Conservation (phyloP, 1,140 invertebrate species). For the Leptestheria dahalacensis region DNA sequence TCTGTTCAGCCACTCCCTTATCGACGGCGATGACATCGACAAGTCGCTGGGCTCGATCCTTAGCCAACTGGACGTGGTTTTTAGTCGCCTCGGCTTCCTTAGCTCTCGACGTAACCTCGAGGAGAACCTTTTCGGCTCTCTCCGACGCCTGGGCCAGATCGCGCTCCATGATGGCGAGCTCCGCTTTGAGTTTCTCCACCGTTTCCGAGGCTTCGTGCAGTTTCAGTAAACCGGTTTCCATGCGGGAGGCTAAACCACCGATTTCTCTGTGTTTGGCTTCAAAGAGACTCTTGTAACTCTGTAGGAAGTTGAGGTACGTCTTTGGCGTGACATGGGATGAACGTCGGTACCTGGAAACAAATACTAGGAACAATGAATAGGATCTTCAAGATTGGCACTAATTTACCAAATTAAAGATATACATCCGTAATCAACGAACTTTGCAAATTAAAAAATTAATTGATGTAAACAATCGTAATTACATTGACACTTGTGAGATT, state of each 20-base stretch:
- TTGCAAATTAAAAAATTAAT: too few relatives aligned
- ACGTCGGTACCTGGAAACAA: constrained; percentile 50
- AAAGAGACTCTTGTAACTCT: constrained; percentile 88
- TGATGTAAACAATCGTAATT: too few relatives aligned
- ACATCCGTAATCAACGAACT: too few relatives aligned
- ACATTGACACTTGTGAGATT: too few relatives aligned
- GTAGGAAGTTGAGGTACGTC: constrained; percentile 90
- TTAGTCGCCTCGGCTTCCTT: constrained; percentile 89
- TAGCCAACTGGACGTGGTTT: constrained; percentile 86
- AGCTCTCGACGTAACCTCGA: constrained; percentile 77
- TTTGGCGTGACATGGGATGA: constrained; percentile 94
- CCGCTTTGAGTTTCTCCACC: constrained; percentile 76
- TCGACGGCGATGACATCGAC: constrained; percentile 82
- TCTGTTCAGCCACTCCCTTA: constrained; percentile 76
- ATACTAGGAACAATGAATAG: not conserved
- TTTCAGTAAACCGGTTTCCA: constrained; percentile 86
- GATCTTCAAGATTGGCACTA: too few relatives aligned
- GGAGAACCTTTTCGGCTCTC: constrained; percentile 69
- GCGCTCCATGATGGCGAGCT: constrained; percentile 84
- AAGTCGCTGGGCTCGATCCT: constrained; percentile 82
- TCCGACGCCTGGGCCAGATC: constrained; percentile 74
- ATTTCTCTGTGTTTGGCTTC: constrained; percentile 68
- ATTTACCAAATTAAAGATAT: too few relatives aligned
- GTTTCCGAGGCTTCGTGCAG: constrained; percentile 84
- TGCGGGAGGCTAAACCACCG: constrained; percentile 70